Percentiles rank a stretch among this genome's conserved stretches.
These are phyloP conservation scores for Prosopocoilus inquinatus DNA, from an alignment of 2,888 invertebrate genomes.

Conservation along the genomic window DNA sequence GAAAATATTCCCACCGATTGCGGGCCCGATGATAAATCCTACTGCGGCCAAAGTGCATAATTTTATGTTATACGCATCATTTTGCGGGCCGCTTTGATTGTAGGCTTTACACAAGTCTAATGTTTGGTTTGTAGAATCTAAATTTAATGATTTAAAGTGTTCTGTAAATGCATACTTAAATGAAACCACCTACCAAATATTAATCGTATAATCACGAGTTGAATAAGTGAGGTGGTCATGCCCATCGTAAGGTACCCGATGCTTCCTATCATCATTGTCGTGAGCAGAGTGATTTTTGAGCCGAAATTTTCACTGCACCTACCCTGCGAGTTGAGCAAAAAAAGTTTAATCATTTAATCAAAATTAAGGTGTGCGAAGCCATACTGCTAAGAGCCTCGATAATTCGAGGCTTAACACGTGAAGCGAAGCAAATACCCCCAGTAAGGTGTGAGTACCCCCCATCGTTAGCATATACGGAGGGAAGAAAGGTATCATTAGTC, in stretches of 20 bases:
- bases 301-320: slow-evolving; percentile 9
- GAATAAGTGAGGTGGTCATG: not conserved
- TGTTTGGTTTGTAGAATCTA: slow-evolving; percentile 16
- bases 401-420: slow-evolving; percentile 10
- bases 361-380: not conserved
- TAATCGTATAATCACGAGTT: slow-evolving; percentile 8
- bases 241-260: slow-evolving; percentile 8
- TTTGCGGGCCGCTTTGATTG: not conserved
- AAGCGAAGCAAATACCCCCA: slow-evolving; percentile 7
- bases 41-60: slow-evolving; percentile 8
- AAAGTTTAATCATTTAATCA: not conserved
- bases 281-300: slow-evolving; percentile 1
- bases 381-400: slow-evolving; percentile 7
- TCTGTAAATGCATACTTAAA: not conserved
- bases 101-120: slow-evolving; percentile 11
- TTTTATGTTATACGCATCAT: slow-evolving; percentile 1
- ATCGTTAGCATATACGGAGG: slow-evolving; percentile 9
- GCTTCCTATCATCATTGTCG: slow-evolving; percentile 4
- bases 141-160: not conserved
- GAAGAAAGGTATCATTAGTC: slow-evolving; percentile 14
- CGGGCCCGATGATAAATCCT: slow-evolving; percentile 16
- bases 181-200: slow-evolving; percentile 12
- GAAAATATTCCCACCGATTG: slow-evolving; percentile 10
- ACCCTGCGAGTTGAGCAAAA: slow-evolving; percentile 6
- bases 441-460: slow-evolving; percentile 12